A percentile compares a stretch with the other conserved stretches of the same genome.
Conservation (phyloP, 35 echinoderm and acorn worm genomes). For the Diadema setosum region DNA sequence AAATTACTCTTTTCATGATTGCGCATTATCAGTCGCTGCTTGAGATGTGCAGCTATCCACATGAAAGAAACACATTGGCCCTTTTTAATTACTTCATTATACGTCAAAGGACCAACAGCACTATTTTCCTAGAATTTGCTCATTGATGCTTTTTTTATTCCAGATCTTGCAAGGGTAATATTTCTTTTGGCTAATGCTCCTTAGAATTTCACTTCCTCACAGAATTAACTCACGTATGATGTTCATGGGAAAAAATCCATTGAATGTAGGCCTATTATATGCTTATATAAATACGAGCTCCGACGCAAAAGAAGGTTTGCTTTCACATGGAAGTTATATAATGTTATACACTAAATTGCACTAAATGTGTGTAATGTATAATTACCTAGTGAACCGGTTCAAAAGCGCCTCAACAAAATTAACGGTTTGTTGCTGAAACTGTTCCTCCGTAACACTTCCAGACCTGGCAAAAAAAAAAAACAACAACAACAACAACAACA, state of each 20-base stretch:
- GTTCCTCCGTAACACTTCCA: background rate
- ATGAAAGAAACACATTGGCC: too few relatives aligned
- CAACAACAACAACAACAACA: background rate
- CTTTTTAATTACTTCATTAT: too few relatives aligned
- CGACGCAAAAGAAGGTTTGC: background rate
- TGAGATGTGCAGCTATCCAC: too few relatives aligned
- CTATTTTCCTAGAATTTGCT: too few relatives aligned
- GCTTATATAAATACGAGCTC: background rate
- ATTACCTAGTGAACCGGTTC: background rate
- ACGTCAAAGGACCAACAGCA: too few relatives aligned
- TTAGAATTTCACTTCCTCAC: too few relatives aligned
- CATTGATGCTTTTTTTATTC: too few relatives aligned
- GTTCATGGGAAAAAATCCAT: background rate
- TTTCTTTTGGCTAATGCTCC: too few relatives aligned
- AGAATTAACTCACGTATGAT: background rate
- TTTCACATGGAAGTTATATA: background rate
- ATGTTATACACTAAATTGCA: background rate
- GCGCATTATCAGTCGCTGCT: too few relatives aligned
- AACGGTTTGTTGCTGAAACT: background rate
- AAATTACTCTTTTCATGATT: too few relatives aligned
- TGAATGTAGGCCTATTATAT: background rate
- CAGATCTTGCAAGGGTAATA: too few relatives aligned
- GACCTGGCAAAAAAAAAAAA: background rate
- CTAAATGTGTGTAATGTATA: background rate
- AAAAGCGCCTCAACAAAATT: background rate